Evolutionary conservation across 1,140 invertebrate species (phyloP).

Genomic region (Drosophila nebulosa): DNA sequence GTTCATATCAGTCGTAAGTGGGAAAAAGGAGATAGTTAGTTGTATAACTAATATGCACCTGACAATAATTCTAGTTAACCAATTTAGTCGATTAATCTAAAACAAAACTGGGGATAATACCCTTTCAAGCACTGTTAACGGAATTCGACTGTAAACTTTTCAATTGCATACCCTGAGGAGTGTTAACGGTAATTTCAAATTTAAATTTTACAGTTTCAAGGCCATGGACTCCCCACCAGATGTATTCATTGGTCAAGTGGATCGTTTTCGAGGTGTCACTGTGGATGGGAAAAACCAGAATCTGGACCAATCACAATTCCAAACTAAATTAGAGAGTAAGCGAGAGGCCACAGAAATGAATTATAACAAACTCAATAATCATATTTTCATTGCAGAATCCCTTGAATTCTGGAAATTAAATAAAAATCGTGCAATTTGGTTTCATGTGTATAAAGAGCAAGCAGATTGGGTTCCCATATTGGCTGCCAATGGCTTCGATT

Average conservation of each 20-base stretch:
- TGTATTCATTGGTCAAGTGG: slow-evolving; percentile 83
- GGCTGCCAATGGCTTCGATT: slow-evolving; percentile 90
- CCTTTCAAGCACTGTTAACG: too few species aligned
- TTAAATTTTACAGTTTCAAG: slow-evolving; percentile 8
- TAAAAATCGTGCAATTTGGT: slow-evolving; percentile 90
- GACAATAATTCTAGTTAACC: too few species aligned
- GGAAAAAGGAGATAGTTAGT: not conserved
- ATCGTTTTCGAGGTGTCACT: slow-evolving; percentile 87
- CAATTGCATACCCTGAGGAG: not conserved
- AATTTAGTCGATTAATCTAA: too few species aligned
- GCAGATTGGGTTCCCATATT: slow-evolving; percentile 89
- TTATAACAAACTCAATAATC: slow-evolving; percentile 12
- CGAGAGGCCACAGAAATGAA: not conserved
- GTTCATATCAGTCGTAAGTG: slow-evolving; percentile 19
- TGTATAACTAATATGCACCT: not conserved
- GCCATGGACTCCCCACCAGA: slow-evolving; percentile 56
- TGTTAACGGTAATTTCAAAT: not conserved
- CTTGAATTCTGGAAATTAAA: slow-evolving; percentile 86
- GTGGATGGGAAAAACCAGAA: slow-evolving; percentile 83
- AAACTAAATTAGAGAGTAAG: slow-evolving; percentile 83
- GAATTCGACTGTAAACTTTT: too few species aligned
- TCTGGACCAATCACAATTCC: slow-evolving; percentile 82
- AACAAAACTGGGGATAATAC: too few species aligned
- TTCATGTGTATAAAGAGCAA: slow-evolving; percentile 87
- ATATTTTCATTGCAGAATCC: slow-evolving; percentile 83